Evolutionary conservation across 1,140 invertebrate genomes (phyloP).

Genomic region (Saxidomus purpurata): DNA sequence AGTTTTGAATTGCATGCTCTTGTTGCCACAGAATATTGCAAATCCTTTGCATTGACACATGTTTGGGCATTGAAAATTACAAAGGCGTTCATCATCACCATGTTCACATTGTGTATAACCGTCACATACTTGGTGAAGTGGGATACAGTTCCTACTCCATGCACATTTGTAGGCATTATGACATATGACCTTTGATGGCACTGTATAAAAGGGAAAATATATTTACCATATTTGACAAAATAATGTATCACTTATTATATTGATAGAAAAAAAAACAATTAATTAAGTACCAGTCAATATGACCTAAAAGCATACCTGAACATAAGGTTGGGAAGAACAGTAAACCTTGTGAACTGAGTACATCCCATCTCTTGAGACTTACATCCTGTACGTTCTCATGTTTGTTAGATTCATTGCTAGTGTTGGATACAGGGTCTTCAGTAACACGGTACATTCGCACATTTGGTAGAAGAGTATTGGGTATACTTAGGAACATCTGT

Average conservation of each 20-base stretch:
- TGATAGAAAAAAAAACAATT: neutral
- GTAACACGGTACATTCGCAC: neutral
- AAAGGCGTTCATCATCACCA: conserved; percentile 33
- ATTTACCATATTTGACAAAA: neutral
- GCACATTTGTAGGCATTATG: neutral
- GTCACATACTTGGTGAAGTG: conserved; percentile 18
- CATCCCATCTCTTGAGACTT: neutral
- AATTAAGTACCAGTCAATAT: neutral
- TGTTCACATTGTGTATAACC: neutral
- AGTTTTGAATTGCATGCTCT: neutral
- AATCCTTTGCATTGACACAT: neutral
- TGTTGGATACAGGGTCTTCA: neutral
- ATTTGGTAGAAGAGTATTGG: neutral
- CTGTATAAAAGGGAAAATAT: neutral
- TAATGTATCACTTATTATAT: neutral
- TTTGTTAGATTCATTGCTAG: neutral
- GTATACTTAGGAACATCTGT: neutral
- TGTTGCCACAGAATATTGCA: neutral
- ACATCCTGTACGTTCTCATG: neutral
- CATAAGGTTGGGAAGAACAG: neutral
- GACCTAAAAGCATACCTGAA: neutral
- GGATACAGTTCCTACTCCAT: neutral
- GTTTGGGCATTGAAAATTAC: conserved; percentile 9
- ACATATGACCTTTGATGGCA: neutral
- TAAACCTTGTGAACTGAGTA: neutral